These are phyloP conservation scores for Melanitta fusca DNA, from an alignment of 2,797 vertebrate species.

Conservation along the genomic window DNA sequence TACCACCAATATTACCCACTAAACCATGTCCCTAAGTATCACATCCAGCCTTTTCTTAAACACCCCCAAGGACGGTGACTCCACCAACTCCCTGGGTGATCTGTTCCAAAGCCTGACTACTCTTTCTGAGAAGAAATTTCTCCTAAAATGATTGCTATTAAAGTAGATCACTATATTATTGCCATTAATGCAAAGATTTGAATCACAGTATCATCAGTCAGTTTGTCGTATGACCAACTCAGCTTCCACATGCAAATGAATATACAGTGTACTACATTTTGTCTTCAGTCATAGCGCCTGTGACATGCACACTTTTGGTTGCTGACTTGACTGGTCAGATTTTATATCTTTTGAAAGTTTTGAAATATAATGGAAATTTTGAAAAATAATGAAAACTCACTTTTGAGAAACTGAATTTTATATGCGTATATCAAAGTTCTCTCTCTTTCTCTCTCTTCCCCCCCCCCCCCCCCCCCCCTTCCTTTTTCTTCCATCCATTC, in stretches of 20 bases:
- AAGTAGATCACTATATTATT: not conserved
- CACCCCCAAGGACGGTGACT: no score
- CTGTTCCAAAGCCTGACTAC: no score
- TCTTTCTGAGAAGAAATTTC: no score
- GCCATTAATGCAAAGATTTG: not conserved
- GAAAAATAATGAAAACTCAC: not conserved
- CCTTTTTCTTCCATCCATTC: conserved; percentile 3
- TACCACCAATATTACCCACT: no score
- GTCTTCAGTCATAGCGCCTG: not conserved
- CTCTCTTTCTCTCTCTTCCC: not conserved
- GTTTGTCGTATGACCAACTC: not conserved
- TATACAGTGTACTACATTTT: not conserved
- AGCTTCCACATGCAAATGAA: not conserved
- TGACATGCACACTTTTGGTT: not conserved
- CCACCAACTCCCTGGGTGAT: no score
- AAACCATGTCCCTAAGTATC: no score
- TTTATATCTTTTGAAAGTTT: not conserved
- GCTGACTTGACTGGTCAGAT: not conserved
- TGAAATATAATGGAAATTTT: not conserved
- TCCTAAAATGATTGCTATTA: not conserved
- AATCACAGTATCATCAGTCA: not conserved
- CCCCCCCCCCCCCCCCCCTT: not conserved
- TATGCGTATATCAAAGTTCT: not conserved
- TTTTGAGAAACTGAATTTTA: not conserved
- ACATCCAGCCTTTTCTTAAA: no score